phyloP scores from a whole-genome alignment of 64 coral and sea anemone species.

The Montipora sp. region DNA sequence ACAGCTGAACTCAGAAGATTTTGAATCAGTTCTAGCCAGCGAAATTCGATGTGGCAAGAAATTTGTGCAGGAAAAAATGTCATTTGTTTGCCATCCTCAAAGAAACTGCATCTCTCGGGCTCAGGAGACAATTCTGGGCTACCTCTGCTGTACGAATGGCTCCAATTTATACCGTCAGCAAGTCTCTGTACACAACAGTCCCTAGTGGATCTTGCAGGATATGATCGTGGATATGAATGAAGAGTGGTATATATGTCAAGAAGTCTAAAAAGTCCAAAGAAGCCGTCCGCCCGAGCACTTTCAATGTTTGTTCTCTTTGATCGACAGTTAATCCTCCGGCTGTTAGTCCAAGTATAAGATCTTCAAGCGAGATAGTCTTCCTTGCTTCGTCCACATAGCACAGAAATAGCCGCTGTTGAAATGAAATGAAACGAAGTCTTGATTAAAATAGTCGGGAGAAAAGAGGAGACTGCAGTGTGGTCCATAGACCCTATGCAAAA shows the following conservation, averaged over 20 bases:
- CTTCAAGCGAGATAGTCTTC: constrained; percentile 86
- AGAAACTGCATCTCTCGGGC: no score
- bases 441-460: not conserved
- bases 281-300: constrained; percentile 66
- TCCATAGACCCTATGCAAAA: no score
- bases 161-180: constrained; percentile 9
- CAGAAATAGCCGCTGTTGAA: constrained; percentile 77
- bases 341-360: constrained; percentile 77
- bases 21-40: no score
- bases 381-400: constrained; percentile 91
- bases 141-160: not conserved
- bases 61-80: no score
- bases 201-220: constrained; percentile 83
- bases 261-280: constrained; percentile 95
- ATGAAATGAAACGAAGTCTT: constrained; percentile 7
- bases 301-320: constrained; percentile 55
- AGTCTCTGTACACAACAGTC: constrained; percentile 35
- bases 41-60: no score
- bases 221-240: constrained; percentile 93
- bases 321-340: constrained; percentile 73
- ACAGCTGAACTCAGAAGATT: no score
- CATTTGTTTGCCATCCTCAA: no score
- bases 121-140: not conserved
- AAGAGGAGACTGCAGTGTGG: no score
- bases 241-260: constrained; percentile 91